Percentiles rank a stretch among this genome's conserved stretches.
These are phyloP conservation scores for Lagorchestes hirsutus DNA, from an alignment of 2,797 vertebrate genomes.

Conservation along the genomic window DNA sequence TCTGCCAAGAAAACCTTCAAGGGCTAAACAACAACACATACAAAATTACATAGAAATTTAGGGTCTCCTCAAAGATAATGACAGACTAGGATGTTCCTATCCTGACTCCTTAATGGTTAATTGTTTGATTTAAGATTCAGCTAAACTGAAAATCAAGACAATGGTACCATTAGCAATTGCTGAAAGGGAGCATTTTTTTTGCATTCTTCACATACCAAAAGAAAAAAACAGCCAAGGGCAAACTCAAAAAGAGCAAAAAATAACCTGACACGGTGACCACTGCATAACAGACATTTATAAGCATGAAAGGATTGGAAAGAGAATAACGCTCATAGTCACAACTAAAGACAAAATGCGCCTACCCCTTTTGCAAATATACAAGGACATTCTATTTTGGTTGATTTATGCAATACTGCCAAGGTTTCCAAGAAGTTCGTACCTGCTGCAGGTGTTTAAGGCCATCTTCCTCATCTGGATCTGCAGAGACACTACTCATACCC, in stretches of 20 bases:
- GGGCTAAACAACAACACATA: not conserved
- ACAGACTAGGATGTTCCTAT: constrained; percentile 42
- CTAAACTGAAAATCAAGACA: constrained; percentile 48
- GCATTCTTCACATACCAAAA: constrained; percentile 76
- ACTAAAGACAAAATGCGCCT: constrained; percentile 47
- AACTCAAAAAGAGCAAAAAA: constrained; percentile 76
- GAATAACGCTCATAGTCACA: constrained; percentile 59
- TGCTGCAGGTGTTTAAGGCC: constrained; percentile 98
- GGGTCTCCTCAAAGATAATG: not conserved
- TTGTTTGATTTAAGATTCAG: not conserved
- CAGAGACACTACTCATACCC: constrained; percentile 85
- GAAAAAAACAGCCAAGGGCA: constrained; percentile 78
- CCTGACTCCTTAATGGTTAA: constrained; percentile 8
- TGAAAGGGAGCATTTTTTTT: constrained; percentile 70
- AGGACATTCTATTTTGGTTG: not conserved
- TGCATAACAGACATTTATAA: constrained; percentile 79
- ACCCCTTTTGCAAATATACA: constrained; percentile 50
- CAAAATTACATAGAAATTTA: constrained; percentile 39
- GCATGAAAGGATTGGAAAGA: constrained; percentile 78
- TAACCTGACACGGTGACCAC: constrained; percentile 74
- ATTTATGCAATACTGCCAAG: constrained; percentile 51
- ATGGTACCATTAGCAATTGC: constrained; percentile 65
- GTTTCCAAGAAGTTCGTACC: constrained; percentile 83
- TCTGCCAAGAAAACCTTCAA: not conserved
- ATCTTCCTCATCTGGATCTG: constrained; percentile 96